Percentiles rank a stretch among this genome's conserved stretches.
Conservation (phyloP, 2,113 vertebrate species). For the Saiga tatarica region DNA sequence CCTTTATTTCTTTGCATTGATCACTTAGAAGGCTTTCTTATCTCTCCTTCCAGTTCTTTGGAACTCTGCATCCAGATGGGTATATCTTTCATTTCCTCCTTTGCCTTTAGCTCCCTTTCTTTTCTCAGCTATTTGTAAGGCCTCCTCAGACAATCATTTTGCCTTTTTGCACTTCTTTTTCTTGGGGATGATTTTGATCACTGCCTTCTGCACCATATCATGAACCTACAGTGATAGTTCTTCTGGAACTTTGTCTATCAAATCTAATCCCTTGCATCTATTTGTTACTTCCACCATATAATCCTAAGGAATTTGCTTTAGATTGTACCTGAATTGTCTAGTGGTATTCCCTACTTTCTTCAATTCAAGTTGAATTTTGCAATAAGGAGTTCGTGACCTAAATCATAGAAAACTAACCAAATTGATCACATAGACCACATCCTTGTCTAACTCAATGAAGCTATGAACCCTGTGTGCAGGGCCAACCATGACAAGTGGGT, state of each 20-base stretch:
- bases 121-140: neutral
- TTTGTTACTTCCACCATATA: neutral
- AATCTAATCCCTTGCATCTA: neutral
- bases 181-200: neutral
- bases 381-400: neutral
- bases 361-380: neutral
- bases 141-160: neutral
- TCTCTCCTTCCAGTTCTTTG: neutral
- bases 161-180: neutral
- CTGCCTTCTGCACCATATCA: neutral
- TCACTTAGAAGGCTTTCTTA: neutral
- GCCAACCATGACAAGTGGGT: neutral
- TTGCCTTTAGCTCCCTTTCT: neutral
- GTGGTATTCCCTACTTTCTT: neutral
- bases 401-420: neutral
- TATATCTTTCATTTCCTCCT: neutral
- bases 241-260: neutral
- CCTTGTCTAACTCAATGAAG: neutral
- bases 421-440: neutral
- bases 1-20: neutral
- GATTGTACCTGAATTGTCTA: neutral
- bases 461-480: neutral
- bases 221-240: neutral
- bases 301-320: neutral
- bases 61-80: neutral